These are phyloP conservation scores for Pachycephala philippinensis DNA, from an alignment of 2,113 vertebrate species.

Conservation along the genomic window DNA sequence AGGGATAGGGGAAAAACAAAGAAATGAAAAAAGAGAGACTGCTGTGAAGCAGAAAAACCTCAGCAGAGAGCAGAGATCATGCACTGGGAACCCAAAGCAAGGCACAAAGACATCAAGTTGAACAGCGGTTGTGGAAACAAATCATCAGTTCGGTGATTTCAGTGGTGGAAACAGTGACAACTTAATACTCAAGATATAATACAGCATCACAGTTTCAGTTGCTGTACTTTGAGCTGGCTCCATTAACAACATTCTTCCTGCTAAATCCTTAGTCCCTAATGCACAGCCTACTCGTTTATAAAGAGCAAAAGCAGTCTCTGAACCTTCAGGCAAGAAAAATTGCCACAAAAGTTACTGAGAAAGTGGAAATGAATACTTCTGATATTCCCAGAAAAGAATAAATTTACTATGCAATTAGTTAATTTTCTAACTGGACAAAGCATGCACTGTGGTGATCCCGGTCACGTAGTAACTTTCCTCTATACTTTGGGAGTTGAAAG, in stretches of 20 bases:
- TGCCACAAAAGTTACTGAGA: background rate
- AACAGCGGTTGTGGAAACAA: background rate
- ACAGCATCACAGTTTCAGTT: background rate
- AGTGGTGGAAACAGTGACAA: background rate
- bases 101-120: background rate
- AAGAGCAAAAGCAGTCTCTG: background rate
- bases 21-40: background rate
- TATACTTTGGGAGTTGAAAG: background rate
- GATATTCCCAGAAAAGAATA: background rate
- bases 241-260: background rate
- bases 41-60: background rate
- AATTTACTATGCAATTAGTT: background rate
- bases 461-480: background rate
- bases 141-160: background rate
- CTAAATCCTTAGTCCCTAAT: background rate
- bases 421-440: background rate
- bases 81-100: background rate
- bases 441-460: background rate
- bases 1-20: background rate
- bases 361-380: background rate
- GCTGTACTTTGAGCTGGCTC: background rate
- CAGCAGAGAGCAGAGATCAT: background rate
- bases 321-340: conserved; percentile 1
- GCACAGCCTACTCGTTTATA: background rate
- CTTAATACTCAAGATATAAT: background rate